Conservation (phyloP, 1,140 invertebrate genomes). For the Zaprionus tsacasi region DNA sequence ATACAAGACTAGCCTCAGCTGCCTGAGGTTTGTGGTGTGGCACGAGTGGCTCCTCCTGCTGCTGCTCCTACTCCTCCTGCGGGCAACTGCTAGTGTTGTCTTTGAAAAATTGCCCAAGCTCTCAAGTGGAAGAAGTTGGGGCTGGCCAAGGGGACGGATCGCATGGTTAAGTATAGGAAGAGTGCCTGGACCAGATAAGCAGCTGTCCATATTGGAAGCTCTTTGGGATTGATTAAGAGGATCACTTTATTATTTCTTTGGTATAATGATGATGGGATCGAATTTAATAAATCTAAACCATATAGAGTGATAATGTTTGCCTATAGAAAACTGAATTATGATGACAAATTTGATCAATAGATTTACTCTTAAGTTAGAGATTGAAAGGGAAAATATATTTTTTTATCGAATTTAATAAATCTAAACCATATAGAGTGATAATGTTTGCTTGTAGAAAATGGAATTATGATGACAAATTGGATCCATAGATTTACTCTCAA, state of each 20-base stretch:
- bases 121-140: constrained; percentile 56
- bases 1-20: constrained; percentile 65
- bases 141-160: background rate
- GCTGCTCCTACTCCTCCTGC: constrained; percentile 27
- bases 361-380: too few relatives aligned
- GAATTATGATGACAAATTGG: too few relatives aligned
- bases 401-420: constrained; percentile 13
- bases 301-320: too few relatives aligned
- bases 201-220: constrained; percentile 3
- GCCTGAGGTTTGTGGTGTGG: constrained; percentile 34
- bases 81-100: constrained; percentile 39
- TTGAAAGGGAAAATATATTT: too few relatives aligned
- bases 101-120: constrained; percentile 68
- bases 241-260: constrained; percentile 3
- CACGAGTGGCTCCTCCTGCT: constrained; percentile 11
- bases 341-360: too few relatives aligned
- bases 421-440: too few relatives aligned
- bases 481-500: too few relatives aligned
- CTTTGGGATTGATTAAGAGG: constrained; percentile 1
- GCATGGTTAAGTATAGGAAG: constrained; percentile 1
- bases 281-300: constrained; percentile 2
- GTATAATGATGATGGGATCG: background rate
- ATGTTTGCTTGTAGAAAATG: too few relatives aligned
- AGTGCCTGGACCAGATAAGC: constrained; percentile 1
- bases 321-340: too few relatives aligned